Evolutionary conservation across 2,797 vertebrate species (phyloP).

Genomic region (Rachycentron canadum): DNA sequence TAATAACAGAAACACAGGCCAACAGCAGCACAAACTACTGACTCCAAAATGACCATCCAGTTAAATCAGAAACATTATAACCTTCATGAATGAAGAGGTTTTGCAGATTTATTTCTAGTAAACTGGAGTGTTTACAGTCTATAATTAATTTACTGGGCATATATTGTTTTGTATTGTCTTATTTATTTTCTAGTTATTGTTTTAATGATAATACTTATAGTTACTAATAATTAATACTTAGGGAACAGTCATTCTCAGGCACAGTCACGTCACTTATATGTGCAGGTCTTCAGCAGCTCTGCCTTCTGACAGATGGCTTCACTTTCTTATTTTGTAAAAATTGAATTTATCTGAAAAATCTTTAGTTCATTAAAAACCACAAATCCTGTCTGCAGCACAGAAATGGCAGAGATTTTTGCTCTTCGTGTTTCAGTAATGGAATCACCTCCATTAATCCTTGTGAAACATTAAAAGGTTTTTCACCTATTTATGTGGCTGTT

Average conservation of each 20-base stretch:
- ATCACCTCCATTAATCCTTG: conserved; percentile 37
- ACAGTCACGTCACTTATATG: background rate
- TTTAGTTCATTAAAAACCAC: background rate
- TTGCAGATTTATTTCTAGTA: background rate
- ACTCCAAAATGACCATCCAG: background rate
- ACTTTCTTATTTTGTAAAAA: background rate
- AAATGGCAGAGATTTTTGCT: conserved; percentile 2
- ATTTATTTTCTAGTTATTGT: background rate
- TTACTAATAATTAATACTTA: no score
- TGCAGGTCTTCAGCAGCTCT: conserved; percentile 33
- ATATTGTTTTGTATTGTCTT: background rate
- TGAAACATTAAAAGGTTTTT: conserved; percentile 44
- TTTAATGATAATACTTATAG: background rate
- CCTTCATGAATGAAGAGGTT: background rate
- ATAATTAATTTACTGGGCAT: no score
- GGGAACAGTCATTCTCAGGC: background rate
- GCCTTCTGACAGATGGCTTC: conserved; percentile 15
- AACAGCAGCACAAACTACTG: background rate
- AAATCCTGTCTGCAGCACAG: background rate
- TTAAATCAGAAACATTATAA: background rate
- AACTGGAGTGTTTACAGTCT: background rate
- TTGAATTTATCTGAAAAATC: background rate
- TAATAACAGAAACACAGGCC: no score
- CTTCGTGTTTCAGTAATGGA: conserved; percentile 23
- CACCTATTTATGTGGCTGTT: conserved; percentile 46